These are phyloP conservation scores for Parambassis ranga DNA, from an alignment of 2,797 vertebrate species.

Conservation along the genomic window DNA sequence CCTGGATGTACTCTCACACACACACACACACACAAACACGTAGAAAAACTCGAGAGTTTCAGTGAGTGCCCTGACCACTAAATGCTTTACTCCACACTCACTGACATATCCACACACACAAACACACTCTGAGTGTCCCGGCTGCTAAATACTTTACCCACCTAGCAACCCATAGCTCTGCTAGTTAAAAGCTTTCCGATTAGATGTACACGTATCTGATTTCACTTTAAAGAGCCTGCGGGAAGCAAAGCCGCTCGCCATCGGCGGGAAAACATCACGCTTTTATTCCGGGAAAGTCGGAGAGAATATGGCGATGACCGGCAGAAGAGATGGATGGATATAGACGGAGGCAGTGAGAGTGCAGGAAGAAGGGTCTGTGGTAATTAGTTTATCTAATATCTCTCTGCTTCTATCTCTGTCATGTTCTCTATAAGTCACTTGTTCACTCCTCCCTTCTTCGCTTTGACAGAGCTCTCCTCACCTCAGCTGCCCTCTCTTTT, in stretches of 20 bases:
- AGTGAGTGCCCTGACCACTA: conserved; percentile 54
- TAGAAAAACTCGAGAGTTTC: conserved; percentile 14
- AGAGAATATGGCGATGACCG: conserved; percentile 66
- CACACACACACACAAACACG: not conserved
- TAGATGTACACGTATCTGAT: conserved; percentile 67
- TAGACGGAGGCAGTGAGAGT: conserved; percentile 55
- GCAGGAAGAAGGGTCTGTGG: conserved; percentile 61
- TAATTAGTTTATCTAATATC: conserved; percentile 73
- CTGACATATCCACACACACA: conserved; percentile 4
- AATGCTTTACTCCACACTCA: conserved; percentile 59
- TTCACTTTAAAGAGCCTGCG: conserved; percentile 79
- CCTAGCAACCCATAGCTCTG: conserved; percentile 65
- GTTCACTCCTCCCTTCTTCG: not conserved
- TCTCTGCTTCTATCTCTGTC: conserved; percentile 39
- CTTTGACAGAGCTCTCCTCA: not conserved
- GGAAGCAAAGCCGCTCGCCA: conserved; percentile 67
- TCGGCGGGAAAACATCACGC: conserved; percentile 75
- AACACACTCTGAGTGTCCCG: conserved; percentile 40
- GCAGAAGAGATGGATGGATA: conserved; percentile 66
- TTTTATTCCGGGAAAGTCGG: conserved; percentile 72
- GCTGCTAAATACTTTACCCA: conserved; percentile 73
- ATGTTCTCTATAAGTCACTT: conserved; percentile 8
- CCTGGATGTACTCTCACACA: not conserved
- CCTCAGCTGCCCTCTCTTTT: not conserved
- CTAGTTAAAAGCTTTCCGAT: conserved; percentile 79